These are phyloP conservation scores for Anolis carolinensis DNA, from an alignment of 2,113 vertebrate species.

Conservation along the genomic window DNA sequence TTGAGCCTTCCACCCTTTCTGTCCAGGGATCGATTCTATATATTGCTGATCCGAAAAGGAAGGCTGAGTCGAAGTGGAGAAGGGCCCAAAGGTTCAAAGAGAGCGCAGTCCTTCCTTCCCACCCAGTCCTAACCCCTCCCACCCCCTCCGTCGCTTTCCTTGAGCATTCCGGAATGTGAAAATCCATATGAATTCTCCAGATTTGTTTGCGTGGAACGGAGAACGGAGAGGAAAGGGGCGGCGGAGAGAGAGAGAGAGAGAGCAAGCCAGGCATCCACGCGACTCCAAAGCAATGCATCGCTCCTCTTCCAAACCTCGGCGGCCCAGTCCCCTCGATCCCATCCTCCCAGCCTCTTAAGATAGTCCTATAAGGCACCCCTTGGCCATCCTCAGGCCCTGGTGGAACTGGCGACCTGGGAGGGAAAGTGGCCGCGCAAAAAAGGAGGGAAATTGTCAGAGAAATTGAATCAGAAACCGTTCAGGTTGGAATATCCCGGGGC, in stretches of 20 bases:
- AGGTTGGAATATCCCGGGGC: no score
- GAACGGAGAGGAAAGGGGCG: not conserved
- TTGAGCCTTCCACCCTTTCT: not conserved
- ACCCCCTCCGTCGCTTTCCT: not conserved
- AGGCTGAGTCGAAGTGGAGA: not conserved
- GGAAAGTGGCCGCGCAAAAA: no score
- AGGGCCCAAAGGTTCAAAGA: not conserved
- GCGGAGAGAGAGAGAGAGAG: not conserved
- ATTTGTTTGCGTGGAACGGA: not conserved
- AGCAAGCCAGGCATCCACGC: not conserved
- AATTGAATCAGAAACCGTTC: no score
- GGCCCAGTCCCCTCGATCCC: no score
- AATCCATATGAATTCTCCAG: slow-evolving; percentile 17
- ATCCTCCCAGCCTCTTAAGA: no score
- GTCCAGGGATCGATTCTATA: not conserved
- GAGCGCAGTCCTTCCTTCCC: no score
- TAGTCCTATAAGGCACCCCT: no score
- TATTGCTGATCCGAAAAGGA: not conserved
- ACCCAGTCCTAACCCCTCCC: not conserved
- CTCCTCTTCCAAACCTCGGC: no score
- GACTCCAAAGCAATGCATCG: no score
- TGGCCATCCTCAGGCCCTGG: no score
- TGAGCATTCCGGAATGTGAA: slow-evolving; percentile 8
- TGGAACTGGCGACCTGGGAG: no score
- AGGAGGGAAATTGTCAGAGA: no score